These are phyloP conservation scores for Cyanoliseus patagonus DNA, from an alignment of 2,113 vertebrate genomes.

Conservation along the genomic window DNA sequence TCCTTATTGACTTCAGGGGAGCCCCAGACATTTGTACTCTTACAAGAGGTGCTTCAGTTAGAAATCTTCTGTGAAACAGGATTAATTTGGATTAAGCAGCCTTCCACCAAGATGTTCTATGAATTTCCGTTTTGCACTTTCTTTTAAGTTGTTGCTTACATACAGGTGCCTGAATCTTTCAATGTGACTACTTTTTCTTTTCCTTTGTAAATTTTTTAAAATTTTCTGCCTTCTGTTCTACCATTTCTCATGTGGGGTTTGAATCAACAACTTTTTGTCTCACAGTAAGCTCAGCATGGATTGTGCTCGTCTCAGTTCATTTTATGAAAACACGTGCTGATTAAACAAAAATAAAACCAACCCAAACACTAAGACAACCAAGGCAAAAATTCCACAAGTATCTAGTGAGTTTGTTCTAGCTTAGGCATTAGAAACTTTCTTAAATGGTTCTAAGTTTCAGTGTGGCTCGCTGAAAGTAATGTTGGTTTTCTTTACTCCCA, in stretches of 20 bases:
- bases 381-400: neutral
- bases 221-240: neutral
- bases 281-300: neutral
- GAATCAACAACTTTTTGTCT: neutral
- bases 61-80: neutral
- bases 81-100: neutral
- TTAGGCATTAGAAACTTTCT: neutral
- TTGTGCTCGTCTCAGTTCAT: neutral
- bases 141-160: neutral
- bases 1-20: neutral
- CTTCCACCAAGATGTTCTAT: neutral
- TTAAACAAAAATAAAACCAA: neutral
- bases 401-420: neutral
- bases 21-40: neutral
- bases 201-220: fast-evolving
- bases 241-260: neutral
- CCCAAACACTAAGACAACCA: neutral
- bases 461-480: neutral
- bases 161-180: neutral
- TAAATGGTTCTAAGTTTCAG: neutral
- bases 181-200: too few relatives aligned
- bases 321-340: neutral
- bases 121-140: neutral
- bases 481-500: neutral
- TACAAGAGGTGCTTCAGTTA: neutral